Evolutionary conservation across 1,140 invertebrate species (phyloP), one percentile per base, ranked within the genome.

Genomic region (Drosophila repletoides): DNA sequence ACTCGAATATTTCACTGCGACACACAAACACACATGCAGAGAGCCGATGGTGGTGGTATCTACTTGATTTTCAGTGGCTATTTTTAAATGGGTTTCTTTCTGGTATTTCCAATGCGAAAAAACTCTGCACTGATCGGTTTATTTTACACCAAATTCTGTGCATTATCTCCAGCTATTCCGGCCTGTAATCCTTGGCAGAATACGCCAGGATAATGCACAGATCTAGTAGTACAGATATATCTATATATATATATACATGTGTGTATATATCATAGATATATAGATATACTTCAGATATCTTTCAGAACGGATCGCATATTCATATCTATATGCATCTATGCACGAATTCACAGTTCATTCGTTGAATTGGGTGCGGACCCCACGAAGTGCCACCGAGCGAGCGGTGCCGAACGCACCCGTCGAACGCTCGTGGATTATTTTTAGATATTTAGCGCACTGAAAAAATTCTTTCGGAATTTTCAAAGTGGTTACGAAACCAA

Each of bases 401-500:
- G 43, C 17, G 24, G 26, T 45, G 46, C 70, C 51, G 68, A 36
- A 24, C 61, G n/a, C 58, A 75, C 29, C 61, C 65, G 61, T 58
- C 46, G 38, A 63, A 43, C 60, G 70, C 52, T 76, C 70, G 69
- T 36, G 24, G 40, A 28, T 26, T 80, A 76, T 89, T 89, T 89
- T 81, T 89, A 89, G 88, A 89, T 80, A 89, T 89, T 89, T 89
- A 89, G 88, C 88, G 88, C 87, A 89, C 77, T 75, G 75, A 89
- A 89, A 65, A 83, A 81, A 77, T 89, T 77, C 65, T 87, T 88
- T 72, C 61, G 60, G 61, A 81, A 71, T 87, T 87, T 72, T 76
- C 64, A 72, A 63, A 84, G 81, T 89, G 76, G 81, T 89, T 89
- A 88, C 88, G 88, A 88, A 89, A 89, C 72, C 72, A 89, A 71